Evolutionary conservation across 64 coral and sea anemone species (phyloP).

Genomic region (Catalaphyllia jardinei): DNA sequence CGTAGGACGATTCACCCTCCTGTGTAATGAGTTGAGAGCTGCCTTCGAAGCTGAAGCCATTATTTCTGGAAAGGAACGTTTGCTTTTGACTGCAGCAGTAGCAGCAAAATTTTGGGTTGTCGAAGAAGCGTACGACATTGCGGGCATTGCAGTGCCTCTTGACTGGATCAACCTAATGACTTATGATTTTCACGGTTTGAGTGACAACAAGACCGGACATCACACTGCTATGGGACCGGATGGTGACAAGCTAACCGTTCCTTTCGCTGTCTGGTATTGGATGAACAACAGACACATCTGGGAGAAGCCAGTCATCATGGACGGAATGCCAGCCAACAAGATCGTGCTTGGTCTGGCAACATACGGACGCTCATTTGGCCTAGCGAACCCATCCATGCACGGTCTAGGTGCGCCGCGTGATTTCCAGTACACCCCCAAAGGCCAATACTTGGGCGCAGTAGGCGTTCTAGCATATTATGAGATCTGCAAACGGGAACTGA

Average conservation of each 20-base stretch:
- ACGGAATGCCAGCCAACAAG: slow-evolving; percentile 80
- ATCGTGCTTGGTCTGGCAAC: slow-evolving; percentile 61
- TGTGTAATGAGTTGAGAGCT: slow-evolving; percentile 53
- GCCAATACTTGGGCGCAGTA: slow-evolving; percentile 38
- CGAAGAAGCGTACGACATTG: slow-evolving; percentile 58
- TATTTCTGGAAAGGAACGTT: slow-evolving; percentile 44
- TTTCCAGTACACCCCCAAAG: slow-evolving; percentile 54
- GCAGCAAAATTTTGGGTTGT: slow-evolving; percentile 55
- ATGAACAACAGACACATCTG: slow-evolving; percentile 71
- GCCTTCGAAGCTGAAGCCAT: slow-evolving; percentile 58
- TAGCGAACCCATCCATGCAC: not conserved
- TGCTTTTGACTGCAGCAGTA: slow-evolving; percentile 64
- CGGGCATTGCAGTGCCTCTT: slow-evolving; percentile 33
- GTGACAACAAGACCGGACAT: slow-evolving; percentile 67
- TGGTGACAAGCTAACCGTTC: slow-evolving; percentile 60
- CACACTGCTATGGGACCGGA: slow-evolving; percentile 75
- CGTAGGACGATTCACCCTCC: slow-evolving; percentile 24
- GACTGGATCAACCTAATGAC: slow-evolving; percentile 83
- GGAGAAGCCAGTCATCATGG: slow-evolving; percentile 62
- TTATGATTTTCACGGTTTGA: slow-evolving; percentile 68
- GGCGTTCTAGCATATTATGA: slow-evolving; percentile 71
- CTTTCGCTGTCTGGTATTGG: slow-evolving; percentile 66
- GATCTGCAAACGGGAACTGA: slow-evolving; percentile 57
- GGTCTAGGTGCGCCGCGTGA: slow-evolving; percentile 44
- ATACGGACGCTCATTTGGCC: slow-evolving; percentile 59